These are phyloP conservation scores for Cricetomys ansorgei DNA, from an alignment of 2,113 vertebrate genomes.

Conservation along the genomic window DNA sequence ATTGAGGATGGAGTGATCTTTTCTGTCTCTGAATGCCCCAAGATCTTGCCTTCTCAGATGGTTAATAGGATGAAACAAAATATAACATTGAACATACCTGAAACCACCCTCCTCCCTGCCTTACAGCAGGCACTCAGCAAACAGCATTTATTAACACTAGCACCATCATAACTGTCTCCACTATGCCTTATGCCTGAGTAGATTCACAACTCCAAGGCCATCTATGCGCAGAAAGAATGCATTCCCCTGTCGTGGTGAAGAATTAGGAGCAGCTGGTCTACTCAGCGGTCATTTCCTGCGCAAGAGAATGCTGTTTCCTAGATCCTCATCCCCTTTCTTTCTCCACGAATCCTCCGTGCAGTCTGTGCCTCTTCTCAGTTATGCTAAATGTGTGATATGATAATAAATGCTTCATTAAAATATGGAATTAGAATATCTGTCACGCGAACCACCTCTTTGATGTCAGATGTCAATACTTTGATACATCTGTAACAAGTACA, in stretches of 20 bases:
- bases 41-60: background rate
- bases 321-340: background rate
- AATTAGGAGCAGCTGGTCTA: background rate
- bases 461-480: background rate
- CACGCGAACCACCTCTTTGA: background rate
- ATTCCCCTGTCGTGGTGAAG: background rate
- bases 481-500: background rate
- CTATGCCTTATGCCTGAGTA: background rate
- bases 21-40: background rate
- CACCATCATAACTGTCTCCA: background rate
- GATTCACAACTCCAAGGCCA: background rate
- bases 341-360: background rate
- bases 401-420: background rate
- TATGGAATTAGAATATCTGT: background rate
- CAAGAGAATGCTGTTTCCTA: background rate
- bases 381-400: background rate
- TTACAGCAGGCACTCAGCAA: background rate
- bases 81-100: background rate
- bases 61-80: background rate
- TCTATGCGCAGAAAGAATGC: background rate
- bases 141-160: background rate
- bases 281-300: background rate
- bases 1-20: fast-evolving
- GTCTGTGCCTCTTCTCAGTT: background rate
- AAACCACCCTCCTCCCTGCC: background rate